Base-by-base conservation (phyloP, 1,140 invertebrate genomes). In the Colletes gigas region DNA sequence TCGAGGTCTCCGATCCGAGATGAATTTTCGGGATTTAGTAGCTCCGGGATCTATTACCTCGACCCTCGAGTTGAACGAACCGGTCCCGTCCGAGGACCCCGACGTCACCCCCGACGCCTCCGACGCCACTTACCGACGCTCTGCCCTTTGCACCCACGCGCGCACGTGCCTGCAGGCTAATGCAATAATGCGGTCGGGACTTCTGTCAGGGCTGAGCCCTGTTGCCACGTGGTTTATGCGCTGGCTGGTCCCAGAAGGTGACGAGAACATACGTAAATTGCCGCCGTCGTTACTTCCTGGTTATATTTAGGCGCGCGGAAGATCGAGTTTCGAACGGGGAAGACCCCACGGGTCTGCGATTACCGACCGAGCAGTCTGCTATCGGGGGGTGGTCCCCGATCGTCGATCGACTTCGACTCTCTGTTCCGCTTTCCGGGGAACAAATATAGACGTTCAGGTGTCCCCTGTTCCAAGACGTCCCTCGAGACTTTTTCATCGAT, bases 11-110 rank as follows among this genome's bases (percentile, higher is more conserved):
- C 44, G 50, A 50, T 50, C 3, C 8, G 10, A 50, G 50, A 75
- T 75, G 63, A 55, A 75, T 55, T 57, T 63, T 21, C 9, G 41
- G 21, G 15, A 60, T 55, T 41, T 54, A 17, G 30, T 1, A 6
- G 4, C 6, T 12, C 9, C 14, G 19, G 52, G 6, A 54, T 50
- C 55, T 30, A 0, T 50, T 39, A 39, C 3, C 39, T 57, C 15
- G 50, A 15, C 39, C 52, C 52, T 47, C 78, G 70, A 83, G 87
- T 87, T 88, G 85, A 88, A 88, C 76, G 84, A 88, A 88, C n/a
- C 6, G 47, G 50, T 44, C 9, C 62, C 21, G 52, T n/a, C 62
- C 21, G 12, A 14, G 63, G 12, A 41, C 19, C 8, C 19, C 50
- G 65, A 47, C 68, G 19, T 62, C 52, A n/a, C 52, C 52, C 63